phyloP scores from a whole-genome alignment of 2,797 vertebrate genomes.

The Diceros bicornis region DNA sequence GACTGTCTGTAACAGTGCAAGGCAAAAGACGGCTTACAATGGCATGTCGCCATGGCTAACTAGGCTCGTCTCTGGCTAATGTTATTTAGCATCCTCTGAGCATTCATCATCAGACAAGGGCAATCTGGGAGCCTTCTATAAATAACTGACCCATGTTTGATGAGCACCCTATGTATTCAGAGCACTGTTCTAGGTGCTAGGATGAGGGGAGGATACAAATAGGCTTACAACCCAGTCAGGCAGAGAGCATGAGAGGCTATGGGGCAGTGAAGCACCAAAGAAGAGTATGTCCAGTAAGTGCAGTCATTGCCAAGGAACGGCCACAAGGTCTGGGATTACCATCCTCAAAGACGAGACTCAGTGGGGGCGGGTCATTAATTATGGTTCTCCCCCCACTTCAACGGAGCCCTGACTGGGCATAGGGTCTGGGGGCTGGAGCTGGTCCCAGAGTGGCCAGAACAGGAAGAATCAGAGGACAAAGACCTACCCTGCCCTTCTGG shows the following conservation, averaged over 20 bases:
- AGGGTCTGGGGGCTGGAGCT: neutral
- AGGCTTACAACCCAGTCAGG: neutral
- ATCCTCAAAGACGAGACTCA: neutral
- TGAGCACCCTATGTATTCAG: neutral
- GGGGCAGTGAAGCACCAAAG: neutral
- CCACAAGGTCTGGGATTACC: neutral
- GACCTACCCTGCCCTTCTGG: neutral
- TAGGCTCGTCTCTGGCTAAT: neutral
- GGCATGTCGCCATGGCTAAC: neutral
- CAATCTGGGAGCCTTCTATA: neutral
- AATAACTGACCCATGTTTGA: neutral
- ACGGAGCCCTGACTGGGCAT: neutral
- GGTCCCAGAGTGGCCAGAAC: neutral
- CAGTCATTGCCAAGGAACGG: neutral
- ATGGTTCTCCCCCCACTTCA: neutral
- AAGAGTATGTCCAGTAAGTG: too few species aligned
- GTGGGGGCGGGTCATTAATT: neutral
- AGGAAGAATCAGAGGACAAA: neutral
- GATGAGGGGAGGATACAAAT: neutral
- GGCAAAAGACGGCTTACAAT: rapidly evolving
- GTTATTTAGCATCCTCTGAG: neutral
- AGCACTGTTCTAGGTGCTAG: neutral
- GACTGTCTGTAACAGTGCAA: neutral
- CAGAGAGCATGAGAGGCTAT: neutral
- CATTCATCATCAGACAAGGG: neutral